Percentiles rank a stretch among this genome's conserved stretches.
Evolutionary conservation across 1,140 invertebrate species (phyloP).

Genomic region (Drosophila kohkoa): DNA sequence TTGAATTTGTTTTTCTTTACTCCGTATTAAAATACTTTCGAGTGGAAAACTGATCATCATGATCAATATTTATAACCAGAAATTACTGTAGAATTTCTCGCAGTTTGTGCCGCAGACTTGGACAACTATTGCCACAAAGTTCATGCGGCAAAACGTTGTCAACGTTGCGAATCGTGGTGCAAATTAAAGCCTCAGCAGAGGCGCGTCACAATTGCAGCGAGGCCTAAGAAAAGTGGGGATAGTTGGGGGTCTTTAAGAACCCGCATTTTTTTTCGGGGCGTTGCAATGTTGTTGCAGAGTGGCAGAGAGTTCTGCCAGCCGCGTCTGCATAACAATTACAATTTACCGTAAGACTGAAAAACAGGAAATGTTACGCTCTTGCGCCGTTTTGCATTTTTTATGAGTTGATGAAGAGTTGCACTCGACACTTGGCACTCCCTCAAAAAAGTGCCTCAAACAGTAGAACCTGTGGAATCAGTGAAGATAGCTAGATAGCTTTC

Average conservation of each 20-base stretch:
- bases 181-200: constrained; percentile 36
- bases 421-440: constrained; percentile 26
- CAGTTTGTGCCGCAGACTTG: constrained; percentile 33
- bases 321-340: constrained; percentile 73
- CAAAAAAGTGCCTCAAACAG: constrained; percentile 4
- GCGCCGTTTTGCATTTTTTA: constrained; percentile 51
- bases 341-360: constrained; percentile 63
- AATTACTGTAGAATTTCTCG: constrained; percentile 3
- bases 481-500: not conserved
- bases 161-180: constrained; percentile 46
- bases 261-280: constrained; percentile 30
- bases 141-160: constrained; percentile 56
- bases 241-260: constrained; percentile 19
- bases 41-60: not conserved
- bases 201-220: not conserved
- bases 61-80: not conserved
- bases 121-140: constrained; percentile 47
- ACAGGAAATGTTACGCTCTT: constrained; percentile 71
- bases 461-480: constrained; percentile 1
- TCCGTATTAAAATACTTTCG: not conserved
- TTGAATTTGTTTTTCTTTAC: too few species aligned
- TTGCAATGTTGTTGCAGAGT: constrained; percentile 31
- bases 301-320: constrained; percentile 16
- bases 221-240: not conserved
- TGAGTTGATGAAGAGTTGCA: constrained; percentile 25